phyloP scores from a whole-genome alignment of 2,797 vertebrate species.

The Perodicticus potto region DNA sequence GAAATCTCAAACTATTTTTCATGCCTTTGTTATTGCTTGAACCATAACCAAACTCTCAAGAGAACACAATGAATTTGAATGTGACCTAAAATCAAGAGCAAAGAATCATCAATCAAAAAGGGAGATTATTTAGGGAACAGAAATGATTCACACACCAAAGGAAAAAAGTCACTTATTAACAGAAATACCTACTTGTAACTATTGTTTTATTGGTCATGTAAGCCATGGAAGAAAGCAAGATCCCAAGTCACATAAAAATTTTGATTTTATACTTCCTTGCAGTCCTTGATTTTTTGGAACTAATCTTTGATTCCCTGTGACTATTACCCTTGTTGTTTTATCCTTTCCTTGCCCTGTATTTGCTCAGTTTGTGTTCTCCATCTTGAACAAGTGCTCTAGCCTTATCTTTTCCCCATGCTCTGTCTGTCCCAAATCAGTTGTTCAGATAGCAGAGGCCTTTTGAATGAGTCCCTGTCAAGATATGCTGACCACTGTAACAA shows the following conservation, averaged over 20 bases:
- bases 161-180: conserved; percentile 40
- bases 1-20: conserved; percentile 64
- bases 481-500: conserved; percentile 1
- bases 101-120: conserved; percentile 56
- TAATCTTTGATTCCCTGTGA: conserved; percentile 25
- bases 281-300: conserved; percentile 52
- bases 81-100: conserved; percentile 65
- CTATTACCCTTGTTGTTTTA: conserved; percentile 8
- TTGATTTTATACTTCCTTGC: conserved; percentile 51
- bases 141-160: conserved; percentile 61
- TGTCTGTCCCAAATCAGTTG: neutral
- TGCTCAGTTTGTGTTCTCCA: neutral
- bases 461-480: neutral
- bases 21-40: conserved; percentile 50
- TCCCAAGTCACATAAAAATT: conserved; percentile 45
- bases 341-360: neutral
- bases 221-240: conserved; percentile 31
- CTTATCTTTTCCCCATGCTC: neutral
- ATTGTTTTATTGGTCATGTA: conserved; percentile 43
- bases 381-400: neutral
- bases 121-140: conserved; percentile 58
- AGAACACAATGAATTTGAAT: conserved; percentile 55
- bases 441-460: conserved; percentile 29
- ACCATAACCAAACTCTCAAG: conserved; percentile 57
- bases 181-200: conserved; percentile 42